Conservation (phyloP, 2,797 vertebrate species). For the Poeciliopsis gracilis region DNA sequence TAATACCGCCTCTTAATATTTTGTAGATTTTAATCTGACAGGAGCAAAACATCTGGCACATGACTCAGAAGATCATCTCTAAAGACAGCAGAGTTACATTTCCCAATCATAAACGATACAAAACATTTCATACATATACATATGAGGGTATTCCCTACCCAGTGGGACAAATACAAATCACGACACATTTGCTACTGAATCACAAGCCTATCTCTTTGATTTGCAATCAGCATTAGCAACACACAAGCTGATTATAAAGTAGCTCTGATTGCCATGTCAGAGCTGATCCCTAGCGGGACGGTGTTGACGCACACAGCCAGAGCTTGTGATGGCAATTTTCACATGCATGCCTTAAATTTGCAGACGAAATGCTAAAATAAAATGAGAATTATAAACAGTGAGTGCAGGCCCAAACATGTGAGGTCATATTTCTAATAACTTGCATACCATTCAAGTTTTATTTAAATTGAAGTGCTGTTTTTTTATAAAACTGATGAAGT, state of each 20-base stretch:
- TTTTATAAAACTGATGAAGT: background rate
- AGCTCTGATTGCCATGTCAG: constrained; percentile 1
- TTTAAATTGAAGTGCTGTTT: background rate
- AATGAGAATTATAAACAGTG: constrained; percentile 4
- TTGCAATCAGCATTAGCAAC: background rate
- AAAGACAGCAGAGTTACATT: background rate
- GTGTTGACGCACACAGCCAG: constrained; percentile 31
- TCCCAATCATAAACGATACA: background rate
- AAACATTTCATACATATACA: background rate
- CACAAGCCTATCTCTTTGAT: background rate
- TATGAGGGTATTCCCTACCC: background rate
- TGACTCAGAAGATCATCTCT: background rate
- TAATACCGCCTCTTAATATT: background rate
- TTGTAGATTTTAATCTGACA: background rate
- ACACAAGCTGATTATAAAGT: constrained; percentile 9
- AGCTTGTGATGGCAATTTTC: constrained; percentile 21
- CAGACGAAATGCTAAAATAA: constrained; percentile 13
- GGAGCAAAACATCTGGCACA: background rate
- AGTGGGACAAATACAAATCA: constrained; percentile 6
- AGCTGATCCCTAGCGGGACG: constrained; percentile 10
- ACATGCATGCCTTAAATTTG: constrained; percentile 23
- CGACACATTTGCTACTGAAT: constrained; percentile 9
- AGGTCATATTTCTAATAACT: constrained; percentile 4
- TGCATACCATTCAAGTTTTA: background rate
- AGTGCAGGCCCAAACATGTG: constrained; percentile 1